A percentile compares a stretch with the other conserved stretches of the same genome.
Conservation (phyloP, 2,888 invertebrate species). For the Hypolimnas misippus region DNA sequence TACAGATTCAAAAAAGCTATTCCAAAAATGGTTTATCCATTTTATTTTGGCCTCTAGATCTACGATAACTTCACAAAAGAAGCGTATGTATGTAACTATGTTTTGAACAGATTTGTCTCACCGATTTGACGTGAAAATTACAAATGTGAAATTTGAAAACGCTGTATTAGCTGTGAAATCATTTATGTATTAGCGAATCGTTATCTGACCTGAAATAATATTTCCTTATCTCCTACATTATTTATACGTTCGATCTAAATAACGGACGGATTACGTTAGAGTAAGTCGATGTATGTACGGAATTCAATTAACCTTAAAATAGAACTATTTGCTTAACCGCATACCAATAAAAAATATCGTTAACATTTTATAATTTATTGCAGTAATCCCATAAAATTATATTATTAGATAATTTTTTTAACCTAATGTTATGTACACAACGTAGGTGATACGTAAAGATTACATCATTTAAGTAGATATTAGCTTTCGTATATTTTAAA, state of each 20-base stretch:
- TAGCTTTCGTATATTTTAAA: no score
- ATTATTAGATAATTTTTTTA: no score
- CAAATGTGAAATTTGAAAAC: slow-evolving; percentile 19
- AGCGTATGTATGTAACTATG: no score
- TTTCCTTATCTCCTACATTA: slow-evolving; percentile 27
- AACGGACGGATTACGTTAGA: background rate
- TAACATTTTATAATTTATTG: background rate
- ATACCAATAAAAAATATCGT: background rate
- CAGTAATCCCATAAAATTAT: no score
- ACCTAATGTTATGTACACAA: no score
- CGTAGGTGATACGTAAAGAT: no score
- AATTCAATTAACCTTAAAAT: background rate
- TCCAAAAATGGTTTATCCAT: background rate
- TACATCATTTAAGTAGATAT: no score
- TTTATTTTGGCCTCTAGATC: no score
- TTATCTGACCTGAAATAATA: slow-evolving; percentile 35
- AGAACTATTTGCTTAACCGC: background rate
- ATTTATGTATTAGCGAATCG: slow-evolving; percentile 20
- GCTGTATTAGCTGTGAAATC: slow-evolving; percentile 5
- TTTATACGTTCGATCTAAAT: slow-evolving; percentile 8
- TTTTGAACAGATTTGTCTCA: no score
- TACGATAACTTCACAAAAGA: background rate
- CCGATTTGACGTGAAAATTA: slow-evolving; percentile 13
- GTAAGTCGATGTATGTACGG: background rate
- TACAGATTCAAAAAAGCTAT: no score